Evolutionary conservation across 2,888 invertebrate species (phyloP).

Genomic region (Xanthorhoe designata): DNA sequence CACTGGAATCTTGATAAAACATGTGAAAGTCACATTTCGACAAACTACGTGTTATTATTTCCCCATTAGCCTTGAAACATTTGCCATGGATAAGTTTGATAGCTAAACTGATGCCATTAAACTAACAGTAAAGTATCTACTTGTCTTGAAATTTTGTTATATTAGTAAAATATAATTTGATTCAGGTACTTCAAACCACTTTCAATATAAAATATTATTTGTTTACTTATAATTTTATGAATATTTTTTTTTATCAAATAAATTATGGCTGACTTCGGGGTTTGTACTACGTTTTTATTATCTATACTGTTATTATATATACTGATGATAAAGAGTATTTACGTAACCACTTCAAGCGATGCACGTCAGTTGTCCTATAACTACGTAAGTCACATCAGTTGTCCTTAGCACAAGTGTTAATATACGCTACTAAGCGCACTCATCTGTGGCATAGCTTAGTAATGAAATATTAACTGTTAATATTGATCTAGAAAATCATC

Average conservation of each 20-base stretch:
- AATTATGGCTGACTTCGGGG: too few relatives aligned
- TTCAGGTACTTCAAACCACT: too few relatives aligned
- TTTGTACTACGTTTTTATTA: too few relatives aligned
- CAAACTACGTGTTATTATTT: slow-evolving; percentile 6
- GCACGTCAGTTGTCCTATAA: slow-evolving; percentile 25
- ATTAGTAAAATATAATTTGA: background rate
- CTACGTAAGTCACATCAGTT: slow-evolving; percentile 20
- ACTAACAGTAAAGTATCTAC: background rate
- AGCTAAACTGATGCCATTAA: background rate
- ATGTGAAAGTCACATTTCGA: slow-evolving; percentile 1
- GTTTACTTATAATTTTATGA: too few relatives aligned
- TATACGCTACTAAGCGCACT: slow-evolving; percentile 14
- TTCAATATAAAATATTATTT: too few relatives aligned
- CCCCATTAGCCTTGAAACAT: slow-evolving; percentile 10
- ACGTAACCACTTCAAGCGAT: slow-evolving; percentile 29
- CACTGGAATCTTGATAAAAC: background rate
- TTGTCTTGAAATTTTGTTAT: background rate
- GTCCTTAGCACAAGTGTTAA: slow-evolving; percentile 9
- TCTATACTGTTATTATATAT: background rate
- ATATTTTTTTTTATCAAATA: too few relatives aligned
- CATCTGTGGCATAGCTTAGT: slow-evolving; percentile 1
- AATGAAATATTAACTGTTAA: background rate
- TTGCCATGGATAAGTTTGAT: background rate
- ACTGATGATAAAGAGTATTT: slow-evolving; percentile 18
- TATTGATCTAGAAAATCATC: too few relatives aligned